phyloP scores from a whole-genome alignment of 1,140 invertebrate species.

The Bombus cullumanus region DNA sequence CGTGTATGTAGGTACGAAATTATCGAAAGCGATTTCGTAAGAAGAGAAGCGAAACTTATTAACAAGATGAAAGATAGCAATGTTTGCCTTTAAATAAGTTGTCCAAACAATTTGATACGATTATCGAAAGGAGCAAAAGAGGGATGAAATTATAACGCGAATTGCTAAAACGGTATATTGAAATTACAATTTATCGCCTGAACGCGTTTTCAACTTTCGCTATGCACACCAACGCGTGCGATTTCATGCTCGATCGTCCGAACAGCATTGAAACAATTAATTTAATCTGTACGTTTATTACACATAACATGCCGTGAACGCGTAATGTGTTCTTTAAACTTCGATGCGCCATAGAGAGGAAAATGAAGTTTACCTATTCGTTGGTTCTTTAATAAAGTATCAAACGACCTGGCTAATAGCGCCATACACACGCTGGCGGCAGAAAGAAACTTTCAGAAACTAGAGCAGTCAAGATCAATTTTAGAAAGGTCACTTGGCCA shows the following conservation, averaged over 20 bases:
- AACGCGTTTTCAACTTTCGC: conserved; percentile 36
- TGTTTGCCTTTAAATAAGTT: neutral
- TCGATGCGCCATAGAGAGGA: too few relatives aligned
- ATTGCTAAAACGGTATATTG: neutral
- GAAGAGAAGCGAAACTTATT: too few relatives aligned
- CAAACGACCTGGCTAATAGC: neutral
- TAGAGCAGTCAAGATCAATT: neutral
- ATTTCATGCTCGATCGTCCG: conserved; percentile 38
- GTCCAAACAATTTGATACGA: neutral
- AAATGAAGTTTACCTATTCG: neutral
- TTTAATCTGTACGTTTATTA: conserved; percentile 19
- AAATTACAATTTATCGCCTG: conserved; percentile 21
- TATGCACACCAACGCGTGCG: conserved; percentile 16
- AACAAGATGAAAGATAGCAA: neutral
- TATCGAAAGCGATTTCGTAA: too few relatives aligned
- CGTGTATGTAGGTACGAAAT: too few relatives aligned
- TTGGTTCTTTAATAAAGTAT: neutral
- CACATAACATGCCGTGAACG: neutral
- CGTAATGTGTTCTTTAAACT: neutral
- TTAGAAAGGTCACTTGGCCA: neutral
- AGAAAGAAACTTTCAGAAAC: neutral
- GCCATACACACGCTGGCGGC: neutral
- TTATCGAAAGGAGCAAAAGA: too few relatives aligned
- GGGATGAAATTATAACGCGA: conserved; percentile 3
- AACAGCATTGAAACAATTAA: conserved; percentile 26